phyloP scores from a whole-genome alignment of 2,888 invertebrate genomes.

The Rosalia funebris region DNA sequence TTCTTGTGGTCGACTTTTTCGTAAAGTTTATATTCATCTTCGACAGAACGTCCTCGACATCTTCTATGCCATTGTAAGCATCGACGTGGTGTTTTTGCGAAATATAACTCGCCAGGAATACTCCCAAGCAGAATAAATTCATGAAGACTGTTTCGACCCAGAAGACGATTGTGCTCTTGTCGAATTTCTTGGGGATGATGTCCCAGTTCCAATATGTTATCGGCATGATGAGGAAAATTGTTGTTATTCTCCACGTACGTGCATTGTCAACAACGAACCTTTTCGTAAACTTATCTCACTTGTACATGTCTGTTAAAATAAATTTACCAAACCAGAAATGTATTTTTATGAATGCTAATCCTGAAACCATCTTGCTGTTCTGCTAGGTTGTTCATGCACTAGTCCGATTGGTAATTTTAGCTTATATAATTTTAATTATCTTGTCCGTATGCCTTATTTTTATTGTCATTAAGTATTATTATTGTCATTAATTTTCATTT shows the following conservation, averaged over 20 bases:
- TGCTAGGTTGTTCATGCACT: too few species aligned
- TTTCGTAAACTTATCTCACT: background rate
- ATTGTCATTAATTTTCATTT: too few species aligned
- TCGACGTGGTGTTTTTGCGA: conserved; percentile 2
- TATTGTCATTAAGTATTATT: too few species aligned
- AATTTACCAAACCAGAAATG: background rate
- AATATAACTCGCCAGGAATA: background rate
- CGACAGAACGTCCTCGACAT: background rate
- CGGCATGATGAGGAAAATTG: background rate
- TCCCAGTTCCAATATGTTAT: background rate
- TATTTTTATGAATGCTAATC: background rate
- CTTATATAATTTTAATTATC: too few species aligned
- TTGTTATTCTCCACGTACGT: background rate
- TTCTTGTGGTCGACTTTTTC: background rate
- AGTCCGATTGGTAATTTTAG: too few species aligned
- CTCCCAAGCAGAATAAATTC: background rate
- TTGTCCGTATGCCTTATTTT: too few species aligned
- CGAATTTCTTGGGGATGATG: background rate
- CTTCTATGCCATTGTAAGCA: conserved; percentile 2
- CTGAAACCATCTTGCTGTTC: conserved; percentile 1
- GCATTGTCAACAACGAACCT: background rate
- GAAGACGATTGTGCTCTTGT: background rate
- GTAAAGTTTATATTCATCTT: conserved; percentile 9
- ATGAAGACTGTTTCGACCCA: background rate
- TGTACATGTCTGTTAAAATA: conserved; percentile 1